A percentile compares a stretch with the other conserved stretches of the same genome.
Conservation (phyloP, 1,140 invertebrate species). For the Calliopsis andreniformis region DNA sequence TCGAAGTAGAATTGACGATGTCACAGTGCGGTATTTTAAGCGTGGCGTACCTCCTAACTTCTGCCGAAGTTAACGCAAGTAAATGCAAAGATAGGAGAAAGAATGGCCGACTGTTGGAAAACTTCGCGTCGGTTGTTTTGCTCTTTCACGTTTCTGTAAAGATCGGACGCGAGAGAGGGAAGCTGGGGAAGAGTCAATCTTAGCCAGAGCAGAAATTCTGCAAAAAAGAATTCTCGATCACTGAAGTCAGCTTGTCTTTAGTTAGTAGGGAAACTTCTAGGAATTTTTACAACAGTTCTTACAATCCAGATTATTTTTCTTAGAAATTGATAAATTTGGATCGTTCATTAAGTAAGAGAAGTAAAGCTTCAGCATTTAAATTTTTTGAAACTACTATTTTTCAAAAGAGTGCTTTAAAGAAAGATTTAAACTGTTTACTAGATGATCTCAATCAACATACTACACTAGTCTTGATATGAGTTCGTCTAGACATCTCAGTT, state of each 20-base stretch:
- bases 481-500: too few species aligned
- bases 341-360: too few species aligned
- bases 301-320: too few species aligned
- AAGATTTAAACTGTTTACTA: too few species aligned
- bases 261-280: too few species aligned
- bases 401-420: too few species aligned
- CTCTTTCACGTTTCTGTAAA: slow-evolving; percentile 36
- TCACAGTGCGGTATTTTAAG: slow-evolving; percentile 26
- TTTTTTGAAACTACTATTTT: too few species aligned
- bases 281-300: not conserved
- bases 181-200: slow-evolving; percentile 9
- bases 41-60: slow-evolving; percentile 4
- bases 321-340: too few species aligned
- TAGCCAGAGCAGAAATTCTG: slow-evolving; percentile 18
- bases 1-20: not conserved
- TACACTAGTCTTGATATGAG: too few species aligned
- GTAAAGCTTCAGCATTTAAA: too few species aligned
- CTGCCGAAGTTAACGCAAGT: slow-evolving; percentile 31
- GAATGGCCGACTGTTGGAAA: slow-evolving; percentile 36
- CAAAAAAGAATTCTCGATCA: slow-evolving; percentile 29
- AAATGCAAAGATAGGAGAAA: slow-evolving; percentile 30
- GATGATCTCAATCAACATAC: too few species aligned
- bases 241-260: not conserved
- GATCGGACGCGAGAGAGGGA: slow-evolving; percentile 13
- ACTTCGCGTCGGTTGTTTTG: slow-evolving; percentile 46